Percentiles rank a stretch among this genome's conserved stretches.
These are phyloP conservation scores for Agriopis leucophaearia DNA, from an alignment of 2,888 invertebrate genomes.

Conservation along the genomic window DNA sequence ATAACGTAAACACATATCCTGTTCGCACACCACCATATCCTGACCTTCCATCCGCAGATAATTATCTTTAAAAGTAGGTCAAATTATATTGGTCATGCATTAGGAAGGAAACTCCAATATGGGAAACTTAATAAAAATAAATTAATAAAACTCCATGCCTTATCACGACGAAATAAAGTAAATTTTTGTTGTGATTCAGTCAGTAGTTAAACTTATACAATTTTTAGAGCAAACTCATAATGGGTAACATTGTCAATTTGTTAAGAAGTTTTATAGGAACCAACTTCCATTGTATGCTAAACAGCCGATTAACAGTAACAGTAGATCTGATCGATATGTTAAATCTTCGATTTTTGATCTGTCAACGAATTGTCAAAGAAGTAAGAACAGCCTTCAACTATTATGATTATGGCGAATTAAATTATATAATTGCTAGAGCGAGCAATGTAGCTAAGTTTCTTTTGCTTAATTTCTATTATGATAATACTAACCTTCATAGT, in stretches of 20 bases:
- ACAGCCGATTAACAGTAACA: slow-evolving; percentile 7
- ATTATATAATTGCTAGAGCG: neutral
- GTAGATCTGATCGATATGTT: slow-evolving; percentile 5
- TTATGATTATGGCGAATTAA: neutral
- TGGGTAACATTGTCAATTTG: slow-evolving; percentile 4
- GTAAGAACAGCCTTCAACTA: too few species aligned
- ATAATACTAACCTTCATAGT: too few species aligned
- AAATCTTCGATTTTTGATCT: slow-evolving; percentile 22
- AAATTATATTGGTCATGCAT: slow-evolving; percentile 18
- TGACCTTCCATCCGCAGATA: slow-evolving; percentile 16
- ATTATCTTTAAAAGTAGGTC: slow-evolving; percentile 5
- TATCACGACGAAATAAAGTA: neutral
- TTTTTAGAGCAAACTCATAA: slow-evolving; percentile 18
- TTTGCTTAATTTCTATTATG: neutral
- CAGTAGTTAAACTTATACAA: neutral
- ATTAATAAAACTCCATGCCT: neutral
- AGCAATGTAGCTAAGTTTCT: neutral
- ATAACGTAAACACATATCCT: slow-evolving; percentile 31
- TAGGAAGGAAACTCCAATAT: slow-evolving; percentile 25
- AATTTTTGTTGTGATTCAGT: neutral
- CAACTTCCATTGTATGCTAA: slow-evolving; percentile 26
- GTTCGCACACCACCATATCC: slow-evolving; percentile 5
- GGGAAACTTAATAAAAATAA: neutral
- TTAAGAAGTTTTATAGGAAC: slow-evolving; percentile 9
- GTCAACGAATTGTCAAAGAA: slow-evolving; percentile 28